phyloP scores from a whole-genome alignment of 2,113 vertebrate genomes.

The Raja brachyura region DNA sequence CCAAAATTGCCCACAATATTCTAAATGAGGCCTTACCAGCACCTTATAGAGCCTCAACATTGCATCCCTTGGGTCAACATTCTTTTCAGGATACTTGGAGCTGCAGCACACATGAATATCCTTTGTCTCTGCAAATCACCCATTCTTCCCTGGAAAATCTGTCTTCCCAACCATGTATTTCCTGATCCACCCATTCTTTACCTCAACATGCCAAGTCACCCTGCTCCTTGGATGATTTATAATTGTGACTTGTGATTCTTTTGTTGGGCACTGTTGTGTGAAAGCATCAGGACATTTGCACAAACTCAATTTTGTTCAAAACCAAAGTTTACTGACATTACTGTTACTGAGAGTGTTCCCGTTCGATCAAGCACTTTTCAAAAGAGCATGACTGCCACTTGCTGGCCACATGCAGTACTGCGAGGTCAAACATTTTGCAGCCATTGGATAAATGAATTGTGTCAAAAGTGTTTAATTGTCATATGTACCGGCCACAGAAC shows the following conservation, averaged over 20 bases:
- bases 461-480: too few species aligned
- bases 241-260: not conserved
- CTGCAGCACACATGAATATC: not conserved
- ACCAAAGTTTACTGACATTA: not conserved
- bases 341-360: not conserved
- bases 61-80: not conserved
- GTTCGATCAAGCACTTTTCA: not conserved
- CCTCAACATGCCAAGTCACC: not conserved
- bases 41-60: too few species aligned
- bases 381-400: not conserved
- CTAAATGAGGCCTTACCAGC: too few species aligned
- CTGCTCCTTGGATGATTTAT: too few species aligned
- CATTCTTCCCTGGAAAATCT: not conserved
- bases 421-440: not conserved
- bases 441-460: too few species aligned
- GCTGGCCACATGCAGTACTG: not conserved
- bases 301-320: not conserved
- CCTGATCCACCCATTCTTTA: not conserved
- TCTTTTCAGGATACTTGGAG: not conserved
- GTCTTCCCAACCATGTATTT: not conserved
- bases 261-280: not conserved
- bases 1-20: too few species aligned
- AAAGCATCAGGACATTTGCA: not conserved
- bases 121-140: not conserved
- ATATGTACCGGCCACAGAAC: not conserved